Evolutionary conservation across 2,888 invertebrate species (phyloP).

Genomic region (Heteropelma amictum): DNA sequence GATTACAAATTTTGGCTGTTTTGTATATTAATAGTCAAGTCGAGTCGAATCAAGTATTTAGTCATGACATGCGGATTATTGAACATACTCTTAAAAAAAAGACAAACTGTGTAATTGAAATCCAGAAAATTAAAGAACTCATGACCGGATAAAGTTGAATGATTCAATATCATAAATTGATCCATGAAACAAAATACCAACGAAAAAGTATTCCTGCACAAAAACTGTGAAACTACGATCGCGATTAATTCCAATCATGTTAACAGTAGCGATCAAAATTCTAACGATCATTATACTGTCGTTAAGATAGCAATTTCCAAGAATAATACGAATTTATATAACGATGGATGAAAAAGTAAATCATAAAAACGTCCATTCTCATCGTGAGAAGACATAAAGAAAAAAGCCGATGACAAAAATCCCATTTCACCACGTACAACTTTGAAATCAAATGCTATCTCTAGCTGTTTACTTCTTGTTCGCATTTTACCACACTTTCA

Average conservation of each 20-base stretch:
- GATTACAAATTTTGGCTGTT: no score
- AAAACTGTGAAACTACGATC: no score
- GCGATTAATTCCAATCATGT: background rate
- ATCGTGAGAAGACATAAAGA: background rate
- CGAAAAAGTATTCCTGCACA: no score
- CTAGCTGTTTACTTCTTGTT: slow-evolving; percentile 44
- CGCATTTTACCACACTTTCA: slow-evolving; percentile 44
- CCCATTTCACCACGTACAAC: slow-evolving; percentile 27
- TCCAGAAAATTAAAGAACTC: no score
- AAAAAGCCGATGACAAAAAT: slow-evolving; percentile 28
- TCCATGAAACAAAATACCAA: no score
- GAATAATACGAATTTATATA: background rate
- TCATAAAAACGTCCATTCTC: background rate
- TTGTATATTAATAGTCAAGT: no score
- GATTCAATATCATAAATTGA: no score
- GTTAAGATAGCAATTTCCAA: background rate
- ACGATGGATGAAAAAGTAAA: background rate
- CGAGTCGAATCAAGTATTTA: no score
- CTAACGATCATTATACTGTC: background rate
- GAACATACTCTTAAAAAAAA: no score
- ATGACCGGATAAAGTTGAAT: no score
- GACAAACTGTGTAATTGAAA: no score
- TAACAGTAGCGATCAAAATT: background rate
- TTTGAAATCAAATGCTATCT: slow-evolving; percentile 46
- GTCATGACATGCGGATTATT: no score